phyloP scores from a whole-genome alignment of 2,888 invertebrate genomes.

The Xestoiulus laeticollis region DNA sequence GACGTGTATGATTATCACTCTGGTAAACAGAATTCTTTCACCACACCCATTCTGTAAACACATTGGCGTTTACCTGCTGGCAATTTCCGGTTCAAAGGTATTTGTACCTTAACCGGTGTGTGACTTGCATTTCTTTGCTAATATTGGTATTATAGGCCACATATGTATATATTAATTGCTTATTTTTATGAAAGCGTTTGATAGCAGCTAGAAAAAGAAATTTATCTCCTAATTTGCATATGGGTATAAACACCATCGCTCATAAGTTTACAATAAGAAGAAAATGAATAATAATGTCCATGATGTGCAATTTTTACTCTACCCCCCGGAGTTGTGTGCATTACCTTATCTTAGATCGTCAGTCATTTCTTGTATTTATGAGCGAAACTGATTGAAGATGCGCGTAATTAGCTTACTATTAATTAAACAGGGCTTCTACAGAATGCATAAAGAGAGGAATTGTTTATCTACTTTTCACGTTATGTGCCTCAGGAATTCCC shows the following conservation, averaged over 20 bases:
- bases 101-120: too few species aligned
- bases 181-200: background rate
- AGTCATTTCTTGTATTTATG: background rate
- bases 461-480: conserved; percentile 12
- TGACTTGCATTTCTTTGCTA: too few species aligned
- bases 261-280: background rate
- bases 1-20: too few species aligned
- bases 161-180: too few species aligned
- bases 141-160: too few species aligned
- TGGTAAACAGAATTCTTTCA: too few species aligned
- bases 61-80: too few species aligned
- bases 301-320: background rate
- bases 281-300: background rate
- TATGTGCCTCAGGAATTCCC: conserved; percentile 23
- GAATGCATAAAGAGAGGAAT: background rate
- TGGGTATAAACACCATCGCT: background rate
- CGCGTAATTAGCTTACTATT: conserved; percentile 8
- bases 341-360: conserved; percentile 34
- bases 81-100: too few species aligned
- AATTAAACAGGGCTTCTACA: background rate
- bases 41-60: too few species aligned
- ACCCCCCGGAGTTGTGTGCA: background rate
- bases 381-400: background rate
- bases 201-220: too few species aligned
- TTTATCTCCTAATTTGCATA: too few species aligned